Base-by-base conservation (phyloP, 2,113 vertebrate genomes). In the Neomonachus schauinslandi region DNA sequence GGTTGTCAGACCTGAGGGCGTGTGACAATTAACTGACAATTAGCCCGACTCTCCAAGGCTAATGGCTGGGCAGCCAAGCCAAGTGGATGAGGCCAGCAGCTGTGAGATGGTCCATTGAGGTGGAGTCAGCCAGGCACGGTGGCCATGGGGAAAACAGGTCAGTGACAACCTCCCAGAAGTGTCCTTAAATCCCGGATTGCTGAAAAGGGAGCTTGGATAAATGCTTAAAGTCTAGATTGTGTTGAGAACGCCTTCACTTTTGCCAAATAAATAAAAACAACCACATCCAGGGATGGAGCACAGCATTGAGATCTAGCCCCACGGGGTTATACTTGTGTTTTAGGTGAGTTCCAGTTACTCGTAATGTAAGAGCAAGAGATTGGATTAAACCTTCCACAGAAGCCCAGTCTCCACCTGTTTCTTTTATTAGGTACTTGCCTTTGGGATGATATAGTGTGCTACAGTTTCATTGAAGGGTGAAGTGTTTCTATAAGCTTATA, bases 41-140 rank as follows among this genome's bases (percentile, higher is more conserved):
- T 63, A 53, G 36, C 46, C 86, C 57, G 65, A 14, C 19, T 53
- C 13, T 13, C 33, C n/a, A 77, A 28, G 28, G 19, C 72, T 28
- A 1, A 13, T 18, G 39, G 7, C 5, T 5, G 12, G 19, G 19
- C 42, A 69, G 59, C 71, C 88, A 39, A 79, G 87, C 31, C 49
- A 15, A 74, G 24, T 0, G 7, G 46, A 3, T 3, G 10, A 21
- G 53, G 16, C 28, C 26, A n/a, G 11, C 11, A 49, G 72, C 19
- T 19, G 1, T 24, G 28, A 63, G 49, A 12, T 9, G 36, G 57
- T 33, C 22, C 21, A 8, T 16, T 6, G 15, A 0, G 11, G 2
- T 55, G 7, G 46, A 59, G 65, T 5, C 1, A 1, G 51, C 15
- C 59, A 46, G 33, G 19, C 0, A 7, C 55, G 36, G 24, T 36